Base-by-base conservation (phyloP, 2,113 vertebrate genomes). In the Tenebrosternarchus preto region DNA sequence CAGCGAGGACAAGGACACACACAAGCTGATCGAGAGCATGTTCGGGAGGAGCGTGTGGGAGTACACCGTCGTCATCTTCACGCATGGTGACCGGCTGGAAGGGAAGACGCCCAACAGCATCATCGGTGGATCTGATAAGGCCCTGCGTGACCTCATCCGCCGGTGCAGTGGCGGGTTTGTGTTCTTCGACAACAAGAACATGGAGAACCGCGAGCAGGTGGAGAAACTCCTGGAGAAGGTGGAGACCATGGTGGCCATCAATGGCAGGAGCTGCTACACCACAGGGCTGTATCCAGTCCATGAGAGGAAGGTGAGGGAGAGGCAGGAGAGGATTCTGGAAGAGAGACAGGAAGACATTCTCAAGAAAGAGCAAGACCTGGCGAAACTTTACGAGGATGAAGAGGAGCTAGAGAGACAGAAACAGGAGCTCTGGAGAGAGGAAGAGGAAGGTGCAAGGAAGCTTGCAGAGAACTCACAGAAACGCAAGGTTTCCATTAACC, bases 51-150 rank as follows among this genome's bases (percentile, higher is more conserved):
- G 33, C 2, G 83, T 91, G 24, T 91, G 89, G 89, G 85, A 88
- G 80, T 87, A 88, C 88, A 90, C 89, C 63, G 84, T 90, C 0
- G 82, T 91, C 29, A 63, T 90, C 72, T 90, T 91, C 83, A 90
- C 86, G 8, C 86, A 90, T 0, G 90, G 88, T 0, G 88, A 91
- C 69, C 73, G 82, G 0, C 63, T 90, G 81, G 83, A 84, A 0
- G 56, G 68, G 0, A 88, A 90, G 83, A 81, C 79, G 0, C 80
- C 90, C 0, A 88, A 90, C 5, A 59, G 80, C 0, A 25, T 90
- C 43, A 88, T 91, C 2, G 55, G 68, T 0, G 72, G 84, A 12
- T 85, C 88, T 0, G 85, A 91, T 0, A 70, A 78, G 15, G 77
- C 80, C 33, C 84, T 90, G 31, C 85, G 84, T 36, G 64, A 64